Evolutionary conservation across 23 tunicate species (phyloP).

Genomic region (Ascidia mentula): DNA sequence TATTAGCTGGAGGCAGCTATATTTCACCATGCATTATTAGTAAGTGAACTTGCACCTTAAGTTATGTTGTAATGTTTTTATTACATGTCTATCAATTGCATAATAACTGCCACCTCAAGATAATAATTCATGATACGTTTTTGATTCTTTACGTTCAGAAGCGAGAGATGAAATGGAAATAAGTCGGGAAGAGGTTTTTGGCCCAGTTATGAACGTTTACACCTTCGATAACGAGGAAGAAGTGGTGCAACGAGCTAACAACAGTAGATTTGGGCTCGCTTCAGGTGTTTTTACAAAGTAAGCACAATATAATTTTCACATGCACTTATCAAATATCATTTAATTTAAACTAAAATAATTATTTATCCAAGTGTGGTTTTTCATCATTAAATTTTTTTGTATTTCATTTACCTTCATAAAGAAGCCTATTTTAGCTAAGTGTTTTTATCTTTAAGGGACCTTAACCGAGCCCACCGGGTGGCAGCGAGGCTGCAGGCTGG

Average conservation of each 20-base stretch:
- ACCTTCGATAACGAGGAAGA: constrained; percentile 85
- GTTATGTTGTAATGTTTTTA: background rate
- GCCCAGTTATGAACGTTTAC: constrained; percentile 94
- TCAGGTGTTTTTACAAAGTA: constrained; percentile 89
- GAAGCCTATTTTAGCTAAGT: background rate
- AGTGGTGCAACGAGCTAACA: constrained; percentile 75
- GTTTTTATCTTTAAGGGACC: constrained; percentile 32
- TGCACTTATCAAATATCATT: too few relatives aligned
- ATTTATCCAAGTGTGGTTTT: too few relatives aligned
- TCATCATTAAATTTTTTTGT: too few relatives aligned
- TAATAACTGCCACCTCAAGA: background rate
- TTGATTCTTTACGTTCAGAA: constrained; percentile 20
- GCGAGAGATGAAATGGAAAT: constrained; percentile 73
- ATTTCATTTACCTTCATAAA: too few relatives aligned
- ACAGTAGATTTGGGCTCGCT: constrained; percentile 81
- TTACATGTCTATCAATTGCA: too few relatives aligned
- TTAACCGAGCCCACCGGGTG: constrained; percentile 76
- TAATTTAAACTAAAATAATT: too few relatives aligned
- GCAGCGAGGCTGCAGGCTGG: constrained; percentile 82
- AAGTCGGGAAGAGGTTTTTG: constrained; percentile 87
- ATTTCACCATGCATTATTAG: constrained; percentile 72
- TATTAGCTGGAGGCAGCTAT: constrained; percentile 62
- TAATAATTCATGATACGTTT: too few relatives aligned
- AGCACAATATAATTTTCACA: too few relatives aligned
- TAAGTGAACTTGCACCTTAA: constrained; percentile 14